Base-by-base conservation (phyloP, 1,140 invertebrate genomes). In the Drosophila rufa region DNA sequence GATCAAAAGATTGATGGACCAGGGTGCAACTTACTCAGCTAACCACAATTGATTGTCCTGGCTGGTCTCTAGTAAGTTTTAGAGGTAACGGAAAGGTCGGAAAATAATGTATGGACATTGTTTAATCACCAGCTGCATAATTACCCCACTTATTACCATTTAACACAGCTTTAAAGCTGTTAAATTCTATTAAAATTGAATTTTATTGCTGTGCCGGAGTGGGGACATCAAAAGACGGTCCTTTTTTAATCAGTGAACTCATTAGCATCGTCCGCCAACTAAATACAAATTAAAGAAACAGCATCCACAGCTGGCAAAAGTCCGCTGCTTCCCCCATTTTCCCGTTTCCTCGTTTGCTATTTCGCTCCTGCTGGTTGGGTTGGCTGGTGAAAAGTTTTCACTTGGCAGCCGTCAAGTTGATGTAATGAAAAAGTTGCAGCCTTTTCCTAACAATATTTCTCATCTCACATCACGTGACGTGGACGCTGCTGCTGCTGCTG, bases 381-480 rank as follows among this genome's bases (percentile, higher is more conserved):
- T 74, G 60, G 46, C 57, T 65, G 50, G 56, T 67, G 38, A 61
- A 87, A 87, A 78, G 57, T 84, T 87, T 74, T 65, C 53, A 47
- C 57, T 65, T 71, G 73, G 42, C 84, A 84, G 80, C 64, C 80
- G 65, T 83, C 84, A 90, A 80, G 73, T 87, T 87, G 85, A 84
- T 87, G 62, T 83, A 80, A 84, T 84, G 66, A 81, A 84, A 89
- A 87, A 87, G 80, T 90, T 87, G 73, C 68, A 75, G 73, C 74
- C 67, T 71, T 75, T 84, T 77, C 59, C 73, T 69, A 77, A 76
- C 68, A 80, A 75, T 75, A 84, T 89, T 78, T 90, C 68, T 59
- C 77, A 84, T 83, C 61, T 83, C 74, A 81, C 84, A 84, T 90
- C 73, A 74, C 80, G 75, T 84, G 73, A 87, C 84, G 76, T 58